phyloP scores from a whole-genome alignment of 2,113 vertebrate species.

The Ciconia maguari region DNA sequence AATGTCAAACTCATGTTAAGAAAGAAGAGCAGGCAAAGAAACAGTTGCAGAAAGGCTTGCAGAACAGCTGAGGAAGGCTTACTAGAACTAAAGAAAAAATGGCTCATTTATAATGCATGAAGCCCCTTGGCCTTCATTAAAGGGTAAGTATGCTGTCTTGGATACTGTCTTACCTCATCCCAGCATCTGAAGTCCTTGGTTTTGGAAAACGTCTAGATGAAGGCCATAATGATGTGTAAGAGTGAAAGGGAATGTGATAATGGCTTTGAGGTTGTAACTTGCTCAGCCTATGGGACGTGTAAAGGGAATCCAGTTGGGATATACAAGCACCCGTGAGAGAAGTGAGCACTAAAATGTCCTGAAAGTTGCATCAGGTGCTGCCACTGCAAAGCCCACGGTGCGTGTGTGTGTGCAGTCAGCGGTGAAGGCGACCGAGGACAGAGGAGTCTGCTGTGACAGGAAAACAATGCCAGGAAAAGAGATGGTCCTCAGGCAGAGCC shows the following conservation, averaged over 20 bases:
- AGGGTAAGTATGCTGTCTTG: neutral
- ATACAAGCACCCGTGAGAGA: neutral
- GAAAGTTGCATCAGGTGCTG: neutral
- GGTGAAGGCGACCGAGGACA: neutral
- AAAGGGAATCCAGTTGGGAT: neutral
- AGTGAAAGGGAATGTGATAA: neutral
- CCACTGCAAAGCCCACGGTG: neutral
- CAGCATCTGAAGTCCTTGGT: neutral
- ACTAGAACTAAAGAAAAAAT: neutral
- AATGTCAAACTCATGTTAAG: neutral
- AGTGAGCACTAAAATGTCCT: neutral
- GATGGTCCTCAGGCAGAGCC: neutral
- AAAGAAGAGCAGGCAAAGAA: neutral
- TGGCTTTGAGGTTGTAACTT: neutral
- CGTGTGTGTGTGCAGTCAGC: neutral
- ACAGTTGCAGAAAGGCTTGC: neutral
- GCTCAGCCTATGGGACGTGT: accelerated
- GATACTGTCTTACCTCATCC: neutral
- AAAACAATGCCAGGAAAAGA: neutral
- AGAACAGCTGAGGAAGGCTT: neutral
- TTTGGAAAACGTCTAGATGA: neutral
- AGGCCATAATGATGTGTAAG: neutral
- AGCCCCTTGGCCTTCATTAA: constrained; percentile 8
- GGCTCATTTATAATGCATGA: constrained; percentile 1
- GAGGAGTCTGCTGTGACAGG: neutral